Evolutionary conservation across 2,113 vertebrate genomes (phyloP).

Genomic region (Trinectes maculatus): DNA sequence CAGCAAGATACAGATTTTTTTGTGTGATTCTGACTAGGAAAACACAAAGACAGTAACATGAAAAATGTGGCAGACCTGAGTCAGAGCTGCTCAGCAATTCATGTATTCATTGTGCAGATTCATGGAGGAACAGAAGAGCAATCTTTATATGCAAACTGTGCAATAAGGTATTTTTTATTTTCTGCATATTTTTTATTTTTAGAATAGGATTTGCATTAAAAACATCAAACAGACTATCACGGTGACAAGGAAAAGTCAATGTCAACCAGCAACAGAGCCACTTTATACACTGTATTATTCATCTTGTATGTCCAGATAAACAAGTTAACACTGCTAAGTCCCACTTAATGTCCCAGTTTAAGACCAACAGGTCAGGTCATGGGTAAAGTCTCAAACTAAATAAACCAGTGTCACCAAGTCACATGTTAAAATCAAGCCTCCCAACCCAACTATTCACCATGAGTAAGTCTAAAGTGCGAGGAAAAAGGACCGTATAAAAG

Average conservation of each 20-base stretch:
- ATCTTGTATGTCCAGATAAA: too few relatives aligned
- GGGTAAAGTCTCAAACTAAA: not conserved
- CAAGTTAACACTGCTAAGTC: too few relatives aligned
- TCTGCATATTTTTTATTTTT: not conserved
- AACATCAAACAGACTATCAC: not conserved
- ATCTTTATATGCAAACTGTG: too few relatives aligned
- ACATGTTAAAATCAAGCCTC: too few relatives aligned
- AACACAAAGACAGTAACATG: not conserved
- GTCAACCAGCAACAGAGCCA: not conserved
- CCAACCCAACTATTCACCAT: too few relatives aligned
- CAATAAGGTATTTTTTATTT: not conserved
- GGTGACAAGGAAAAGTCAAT: not conserved
- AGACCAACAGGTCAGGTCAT: not conserved
- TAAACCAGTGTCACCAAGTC: not conserved
- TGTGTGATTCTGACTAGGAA: slow-evolving; percentile 1
- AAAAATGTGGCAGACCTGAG: not conserved
- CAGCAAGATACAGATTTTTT: slow-evolving; percentile 16
- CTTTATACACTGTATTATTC: too few relatives aligned
- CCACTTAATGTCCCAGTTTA: not conserved
- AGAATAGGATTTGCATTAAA: not conserved
- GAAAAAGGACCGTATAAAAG: too few relatives aligned
- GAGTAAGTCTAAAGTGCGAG: too few relatives aligned
- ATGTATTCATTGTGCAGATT: slow-evolving; percentile 4
- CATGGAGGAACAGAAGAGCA: not conserved
- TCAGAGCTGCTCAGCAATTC: slow-evolving; percentile 21